Evolutionary conservation across 2,797 vertebrate species (phyloP), one percentile per base, ranked within the genome.

Genomic region (Cirrhinus molitorella): DNA sequence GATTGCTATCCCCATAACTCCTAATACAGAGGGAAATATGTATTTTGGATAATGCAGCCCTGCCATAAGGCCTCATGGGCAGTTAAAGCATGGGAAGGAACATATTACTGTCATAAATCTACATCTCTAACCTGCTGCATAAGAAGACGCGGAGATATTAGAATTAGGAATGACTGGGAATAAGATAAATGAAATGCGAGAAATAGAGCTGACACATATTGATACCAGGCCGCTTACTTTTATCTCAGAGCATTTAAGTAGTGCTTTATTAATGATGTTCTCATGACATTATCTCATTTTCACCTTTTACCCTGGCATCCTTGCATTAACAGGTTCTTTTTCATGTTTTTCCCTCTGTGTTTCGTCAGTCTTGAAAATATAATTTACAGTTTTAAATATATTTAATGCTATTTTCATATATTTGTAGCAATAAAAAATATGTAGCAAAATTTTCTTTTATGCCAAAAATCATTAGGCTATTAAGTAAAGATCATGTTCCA

Each of bases 101-200:
- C 93, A 95, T 94, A 94, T 95, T 95, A 92, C 92, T 91, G 89
- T 91, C 93, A 94, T 96, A 95, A 95, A 95, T 95, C 93, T 93
- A 91, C 89, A 92, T 94, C 94, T 94, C 87, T 92, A 93, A 93
- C 89, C 80, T 90, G 91, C 92, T 91, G 88, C 88, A 87, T 86
- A 89, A 87, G 89, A 94, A 91, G 90, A 90, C 78, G 81, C 87
- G 82, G 89, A 70, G 49, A 90, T 90, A 91, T 92, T 92, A 91
- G 83, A 90, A 84, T 89, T 80, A 81, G 86, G 87, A 89, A 91
- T 89, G 91, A 91, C 89, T 86, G 89, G 81, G 89, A 90, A 92
- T 85, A 91, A 91, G 87, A 91, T 88, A 84, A 90, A 93, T 88
- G 81, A 85, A 87, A 88, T 89, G 77, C 86, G 82, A 82, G 80